Evolutionary conservation across 2,888 invertebrate genomes (phyloP).

Genomic region (Xestia c-nigrum): DNA sequence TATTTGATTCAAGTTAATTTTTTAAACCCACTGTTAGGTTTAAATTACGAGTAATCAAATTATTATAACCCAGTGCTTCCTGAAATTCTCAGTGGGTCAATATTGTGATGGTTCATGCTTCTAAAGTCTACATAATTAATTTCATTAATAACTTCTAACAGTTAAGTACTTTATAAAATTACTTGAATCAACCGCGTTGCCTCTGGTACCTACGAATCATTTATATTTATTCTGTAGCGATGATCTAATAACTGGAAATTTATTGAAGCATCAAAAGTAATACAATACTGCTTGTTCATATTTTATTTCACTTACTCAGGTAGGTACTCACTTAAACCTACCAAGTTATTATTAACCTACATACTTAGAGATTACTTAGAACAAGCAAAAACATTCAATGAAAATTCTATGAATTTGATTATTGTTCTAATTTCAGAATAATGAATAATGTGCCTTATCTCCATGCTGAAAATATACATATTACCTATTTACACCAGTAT

Average conservation of each 20-base stretch:
- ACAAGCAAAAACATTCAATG: neutral
- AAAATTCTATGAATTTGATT: neutral
- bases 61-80: too few relatives aligned
- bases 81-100: neutral
- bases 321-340: neutral
- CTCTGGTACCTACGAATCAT: neutral
- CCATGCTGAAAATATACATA: neutral
- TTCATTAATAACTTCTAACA: neutral
- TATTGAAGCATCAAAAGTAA: conserved; percentile 16
- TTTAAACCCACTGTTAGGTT: neutral
- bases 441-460: neutral
- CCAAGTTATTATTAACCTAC: neutral
- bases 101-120: neutral
- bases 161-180: neutral
- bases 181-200: conserved; percentile 11
- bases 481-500: neutral
- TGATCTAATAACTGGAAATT: conserved; percentile 17
- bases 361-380: neutral
- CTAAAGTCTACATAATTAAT: neutral
- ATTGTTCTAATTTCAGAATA: neutral
- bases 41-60: conserved; percentile 16
- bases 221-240: neutral
- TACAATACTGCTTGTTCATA: conserved; percentile 15
- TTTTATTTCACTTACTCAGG: neutral
- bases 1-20: neutral